These are phyloP conservation scores for Salarias fasciatus DNA, from an alignment of 2,797 vertebrate species.

Conservation along the genomic window DNA sequence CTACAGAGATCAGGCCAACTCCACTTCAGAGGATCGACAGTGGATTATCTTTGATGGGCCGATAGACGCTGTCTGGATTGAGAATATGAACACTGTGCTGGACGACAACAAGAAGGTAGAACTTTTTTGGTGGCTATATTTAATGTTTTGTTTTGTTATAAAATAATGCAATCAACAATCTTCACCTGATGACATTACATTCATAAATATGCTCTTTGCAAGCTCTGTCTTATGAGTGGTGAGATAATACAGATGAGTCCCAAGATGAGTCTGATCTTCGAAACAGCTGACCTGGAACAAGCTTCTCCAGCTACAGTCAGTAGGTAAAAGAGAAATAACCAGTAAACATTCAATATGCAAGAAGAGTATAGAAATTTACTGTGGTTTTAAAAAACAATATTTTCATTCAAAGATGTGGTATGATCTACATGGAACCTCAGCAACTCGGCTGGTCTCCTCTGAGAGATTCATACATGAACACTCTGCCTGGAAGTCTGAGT, in stretches of 20 bases:
- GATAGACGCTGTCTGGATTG: slow-evolving; percentile 96
- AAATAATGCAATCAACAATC: not conserved
- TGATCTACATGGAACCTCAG: slow-evolving; percentile 97
- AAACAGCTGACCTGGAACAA: slow-evolving; percentile 92
- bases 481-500: slow-evolving; percentile 82
- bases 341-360: not conserved
- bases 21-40: slow-evolving; percentile 84
- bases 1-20: slow-evolving; percentile 90
- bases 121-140: not conserved
- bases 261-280: slow-evolving; percentile 97
- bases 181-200: not conserved
- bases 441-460: slow-evolving; percentile 92
- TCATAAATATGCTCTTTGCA: slow-evolving; percentile 36
- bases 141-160: not conserved
- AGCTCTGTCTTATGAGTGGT: slow-evolving; percentile 97
- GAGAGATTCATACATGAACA: slow-evolving; percentile 92
- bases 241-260: slow-evolving; percentile 97
- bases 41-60: slow-evolving; percentile 98
- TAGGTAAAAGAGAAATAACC: slow-evolving; percentile 78
- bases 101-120: slow-evolving; percentile 97
- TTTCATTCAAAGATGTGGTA: slow-evolving; percentile 87
- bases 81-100: slow-evolving; percentile 97
- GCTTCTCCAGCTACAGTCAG: slow-evolving; percentile 96
- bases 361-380: not conserved
- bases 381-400: slow-evolving; percentile 5